Evolutionary conservation across 2,113 vertebrate species (phyloP).

Genomic region (Rhinolophus ferrumequinum): DNA sequence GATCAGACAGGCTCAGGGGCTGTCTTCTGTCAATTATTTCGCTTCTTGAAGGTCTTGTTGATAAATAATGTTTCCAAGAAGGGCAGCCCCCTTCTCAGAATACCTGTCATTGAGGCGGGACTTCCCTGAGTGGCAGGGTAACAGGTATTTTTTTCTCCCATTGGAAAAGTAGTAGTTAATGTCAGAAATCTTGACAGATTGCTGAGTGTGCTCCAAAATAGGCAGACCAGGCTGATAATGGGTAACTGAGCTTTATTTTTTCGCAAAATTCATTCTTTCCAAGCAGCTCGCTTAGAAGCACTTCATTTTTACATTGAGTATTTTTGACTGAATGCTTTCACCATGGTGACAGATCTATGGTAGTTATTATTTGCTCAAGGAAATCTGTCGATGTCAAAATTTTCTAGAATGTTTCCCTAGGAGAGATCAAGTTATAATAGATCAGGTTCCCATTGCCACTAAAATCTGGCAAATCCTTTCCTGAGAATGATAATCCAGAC

Average conservation of each 20-base stretch:
- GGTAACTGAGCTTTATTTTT: background rate
- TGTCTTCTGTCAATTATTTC: background rate
- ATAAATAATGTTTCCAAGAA: background rate
- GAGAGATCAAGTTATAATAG: slow-evolving; percentile 6
- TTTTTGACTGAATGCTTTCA: slow-evolving; percentile 40
- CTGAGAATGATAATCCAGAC: background rate
- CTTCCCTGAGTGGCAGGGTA: background rate
- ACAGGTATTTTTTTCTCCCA: background rate
- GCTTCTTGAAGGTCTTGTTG: background rate
- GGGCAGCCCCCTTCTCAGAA: background rate
- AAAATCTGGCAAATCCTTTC: slow-evolving; percentile 10
- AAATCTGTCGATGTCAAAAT: slow-evolving; percentile 47
- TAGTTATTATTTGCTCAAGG: slow-evolving; percentile 62
- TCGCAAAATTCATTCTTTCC: background rate
- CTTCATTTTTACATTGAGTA: slow-evolving; percentile 32
- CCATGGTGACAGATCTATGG: background rate
- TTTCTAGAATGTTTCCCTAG: background rate
- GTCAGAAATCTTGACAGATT: slow-evolving; percentile 3
- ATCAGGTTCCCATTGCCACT: background rate
- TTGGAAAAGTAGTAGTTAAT: background rate
- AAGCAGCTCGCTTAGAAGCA: background rate
- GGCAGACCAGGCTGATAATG: background rate
- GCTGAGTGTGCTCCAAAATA: background rate
- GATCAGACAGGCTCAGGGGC: background rate
- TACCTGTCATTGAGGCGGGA: background rate